Percentiles rank a stretch among this genome's conserved stretches.
Evolutionary conservation across 2,888 invertebrate genomes (phyloP).

Genomic region (Apamea monoglypha): DNA sequence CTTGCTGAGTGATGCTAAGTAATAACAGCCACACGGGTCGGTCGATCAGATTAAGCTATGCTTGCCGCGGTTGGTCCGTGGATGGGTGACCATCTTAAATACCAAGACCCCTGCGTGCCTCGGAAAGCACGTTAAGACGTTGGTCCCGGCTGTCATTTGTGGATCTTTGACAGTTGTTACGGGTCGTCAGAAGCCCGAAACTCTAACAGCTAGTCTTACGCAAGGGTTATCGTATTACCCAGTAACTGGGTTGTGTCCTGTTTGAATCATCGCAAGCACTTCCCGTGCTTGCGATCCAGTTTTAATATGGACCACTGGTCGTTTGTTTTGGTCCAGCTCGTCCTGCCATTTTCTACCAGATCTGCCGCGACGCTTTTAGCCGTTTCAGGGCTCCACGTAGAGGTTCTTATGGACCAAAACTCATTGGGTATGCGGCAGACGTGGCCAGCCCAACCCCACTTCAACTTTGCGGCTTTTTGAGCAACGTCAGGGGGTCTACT

Average conservation of each 20-base stretch:
- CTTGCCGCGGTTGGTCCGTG: not conserved
- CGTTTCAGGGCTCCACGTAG: not conserved
- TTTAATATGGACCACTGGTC: not conserved
- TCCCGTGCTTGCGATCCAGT: not conserved
- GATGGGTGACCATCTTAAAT: not conserved
- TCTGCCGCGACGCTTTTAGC: not conserved
- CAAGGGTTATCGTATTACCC: not conserved
- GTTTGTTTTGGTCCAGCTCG: not conserved
- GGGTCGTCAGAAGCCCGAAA: not conserved
- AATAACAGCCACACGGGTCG: not conserved
- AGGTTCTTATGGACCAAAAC: not conserved
- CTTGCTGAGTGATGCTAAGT: not conserved
- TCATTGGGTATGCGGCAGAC: not conserved
- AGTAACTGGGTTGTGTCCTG: too few species aligned
- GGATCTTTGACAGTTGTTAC: not conserved
- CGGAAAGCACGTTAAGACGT: too few species aligned
- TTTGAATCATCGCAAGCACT: too few species aligned
- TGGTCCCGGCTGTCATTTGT: not conserved
- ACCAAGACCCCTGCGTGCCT: not conserved
- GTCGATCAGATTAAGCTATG: not conserved
- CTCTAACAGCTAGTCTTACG: not conserved
- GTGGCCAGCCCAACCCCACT: not conserved
- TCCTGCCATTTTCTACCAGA: not conserved
- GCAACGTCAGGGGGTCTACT: too few species aligned
- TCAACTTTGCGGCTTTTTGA: not conserved